Conservation (phyloP, 2,113 vertebrate species). For the Pica pica region DNA sequence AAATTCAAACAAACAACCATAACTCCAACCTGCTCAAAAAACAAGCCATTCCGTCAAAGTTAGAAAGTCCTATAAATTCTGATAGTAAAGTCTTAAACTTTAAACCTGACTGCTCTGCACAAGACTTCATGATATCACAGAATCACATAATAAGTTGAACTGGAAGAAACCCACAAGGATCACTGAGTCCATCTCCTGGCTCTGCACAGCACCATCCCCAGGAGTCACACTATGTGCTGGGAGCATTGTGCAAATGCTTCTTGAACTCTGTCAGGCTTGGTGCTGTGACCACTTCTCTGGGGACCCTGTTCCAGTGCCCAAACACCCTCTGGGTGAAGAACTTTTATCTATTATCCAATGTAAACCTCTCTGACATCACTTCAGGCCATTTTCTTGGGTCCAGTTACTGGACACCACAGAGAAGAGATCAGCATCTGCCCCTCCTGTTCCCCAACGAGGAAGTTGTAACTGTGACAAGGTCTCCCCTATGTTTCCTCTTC, state of each 20-base stretch:
- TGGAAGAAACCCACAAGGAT: background rate
- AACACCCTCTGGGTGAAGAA: background rate
- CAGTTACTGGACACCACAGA: too few species aligned
- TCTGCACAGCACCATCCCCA: background rate
- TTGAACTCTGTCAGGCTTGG: background rate
- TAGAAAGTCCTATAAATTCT: background rate
- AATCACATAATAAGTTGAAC: background rate
- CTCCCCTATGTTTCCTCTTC: background rate
- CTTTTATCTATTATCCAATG: background rate
- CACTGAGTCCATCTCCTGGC: rapidly evolving
- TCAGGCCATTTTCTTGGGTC: too few species aligned
- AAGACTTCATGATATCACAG: background rate
- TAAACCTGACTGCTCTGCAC: background rate
- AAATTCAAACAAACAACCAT: background rate
- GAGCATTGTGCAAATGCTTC: background rate
- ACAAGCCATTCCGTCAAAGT: background rate
- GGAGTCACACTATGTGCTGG: too few species aligned
- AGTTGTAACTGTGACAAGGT: background rate
- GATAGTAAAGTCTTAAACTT: background rate
- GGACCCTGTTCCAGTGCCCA: background rate
- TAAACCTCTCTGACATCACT: background rate
- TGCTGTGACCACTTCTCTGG: too few species aligned
- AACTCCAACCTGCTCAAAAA: background rate
- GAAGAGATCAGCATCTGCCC: background rate
- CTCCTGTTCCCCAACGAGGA: background rate